Base-by-base conservation (phyloP, 1,140 invertebrate species). In the Pseudomyrmex cubaensis region DNA sequence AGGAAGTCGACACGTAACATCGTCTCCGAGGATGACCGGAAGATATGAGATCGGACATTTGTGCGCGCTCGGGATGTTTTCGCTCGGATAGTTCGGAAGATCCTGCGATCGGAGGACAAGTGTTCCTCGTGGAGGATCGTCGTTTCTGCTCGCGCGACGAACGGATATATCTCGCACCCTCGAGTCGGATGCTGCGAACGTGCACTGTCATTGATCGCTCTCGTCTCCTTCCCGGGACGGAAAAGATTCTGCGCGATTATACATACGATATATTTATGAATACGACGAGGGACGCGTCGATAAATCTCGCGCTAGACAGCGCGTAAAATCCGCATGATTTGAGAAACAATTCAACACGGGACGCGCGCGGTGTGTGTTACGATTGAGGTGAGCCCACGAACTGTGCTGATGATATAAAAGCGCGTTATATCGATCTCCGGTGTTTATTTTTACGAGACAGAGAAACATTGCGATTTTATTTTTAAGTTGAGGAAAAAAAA, bases 161-260 rank as follows among this genome's bases (percentile, higher is more conserved):
- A 35, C 35, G 35, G 35, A 35, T 35, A 35, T 35, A 35, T 35
- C 66, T 50, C 48, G 46, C 12, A 50, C 12, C 25, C 48, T 9
- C 48, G 25, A 59, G 44, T 48, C n/a, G 54, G 66, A 80, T 72
- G 76, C 76, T 80, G 44, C 20, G 15, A 80, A 50, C 44, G 48
- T 25, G 63, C 17, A 25, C 46, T 48, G 8, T 25, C 15, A 46
- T 59, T 4, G 20, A 59, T 25, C 48, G 20, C 15, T 22, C 1
- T 15, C 54, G 22, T 35, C n/a, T 46, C 2, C 61, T 5, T 7
- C 35, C n/a, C 64, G 12, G 12, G 44, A 56, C 12, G 9, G 25
- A 15, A 15, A 70, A 52, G 66, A 4, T 54, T 20, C 44, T 15
- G 10, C 12, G 48, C 9, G 10, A 59, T 10, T 59, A 44, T 46